Evolutionary conservation across 2,888 invertebrate genomes (phyloP).

Genomic region (Acronicta aceris): DNA sequence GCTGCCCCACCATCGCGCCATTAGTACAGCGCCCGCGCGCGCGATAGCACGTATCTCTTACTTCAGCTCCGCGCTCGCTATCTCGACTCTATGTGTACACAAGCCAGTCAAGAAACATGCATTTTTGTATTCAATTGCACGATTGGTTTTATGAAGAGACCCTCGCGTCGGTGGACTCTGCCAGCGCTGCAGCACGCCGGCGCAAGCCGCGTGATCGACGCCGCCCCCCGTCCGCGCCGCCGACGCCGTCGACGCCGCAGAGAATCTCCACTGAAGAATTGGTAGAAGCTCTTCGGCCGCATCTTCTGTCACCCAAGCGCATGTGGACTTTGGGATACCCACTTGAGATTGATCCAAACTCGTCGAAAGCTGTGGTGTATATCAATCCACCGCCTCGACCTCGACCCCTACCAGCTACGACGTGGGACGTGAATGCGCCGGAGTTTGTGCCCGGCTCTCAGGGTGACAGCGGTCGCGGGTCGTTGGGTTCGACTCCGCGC

Average conservation of each 20-base stretch:
- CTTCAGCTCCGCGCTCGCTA: conserved; percentile 80
- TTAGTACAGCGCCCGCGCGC: conserved; percentile 87
- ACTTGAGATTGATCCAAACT: conserved; percentile 89
- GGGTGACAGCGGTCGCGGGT: conserved; percentile 88
- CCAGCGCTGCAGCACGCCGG: conserved; percentile 81
- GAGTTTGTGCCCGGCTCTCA: conserved; percentile 91
- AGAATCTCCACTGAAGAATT: conserved; percentile 89
- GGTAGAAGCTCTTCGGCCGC: conserved; percentile 88
- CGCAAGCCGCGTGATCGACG: conserved; percentile 79
- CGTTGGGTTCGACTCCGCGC: conserved; percentile 87
- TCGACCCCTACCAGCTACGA: conserved; percentile 72
- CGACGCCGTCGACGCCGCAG: conserved; percentile 84
- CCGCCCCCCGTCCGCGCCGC: conserved; percentile 83
- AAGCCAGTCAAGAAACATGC: conserved; percentile 82
- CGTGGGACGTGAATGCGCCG: conserved; percentile 91
- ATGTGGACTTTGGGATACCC: conserved; percentile 93
- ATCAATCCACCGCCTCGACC: conserved; percentile 88
- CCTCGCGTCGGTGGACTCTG: conserved; percentile 81
- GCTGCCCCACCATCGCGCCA: conserved; percentile 86
- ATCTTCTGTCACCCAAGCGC: conserved; percentile 90
- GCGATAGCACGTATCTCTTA: conserved; percentile 84
- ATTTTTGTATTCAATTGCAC: conserved; percentile 84
- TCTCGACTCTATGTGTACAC: conserved; percentile 88
- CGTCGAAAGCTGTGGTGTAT: conserved; percentile 91
- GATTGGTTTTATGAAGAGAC: conserved; percentile 87